phyloP scores from a whole-genome alignment of 23 tunicate species.

The Phallusia fumigata region DNA sequence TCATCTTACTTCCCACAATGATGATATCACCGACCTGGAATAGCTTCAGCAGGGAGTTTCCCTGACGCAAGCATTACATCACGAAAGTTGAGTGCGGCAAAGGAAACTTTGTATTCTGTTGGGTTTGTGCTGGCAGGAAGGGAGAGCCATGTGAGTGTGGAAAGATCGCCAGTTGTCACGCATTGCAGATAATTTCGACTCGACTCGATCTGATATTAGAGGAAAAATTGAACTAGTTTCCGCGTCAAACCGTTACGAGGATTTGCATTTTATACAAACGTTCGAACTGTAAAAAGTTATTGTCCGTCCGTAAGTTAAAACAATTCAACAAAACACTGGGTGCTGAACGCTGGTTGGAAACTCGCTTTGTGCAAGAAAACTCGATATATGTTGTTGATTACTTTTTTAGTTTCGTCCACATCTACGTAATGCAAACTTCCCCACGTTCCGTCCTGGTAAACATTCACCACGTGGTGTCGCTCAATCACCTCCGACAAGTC shows the following conservation, averaged over 20 bases:
- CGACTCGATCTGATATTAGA: background rate
- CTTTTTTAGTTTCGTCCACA: background rate
- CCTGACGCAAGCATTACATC: slow-evolving; percentile 38
- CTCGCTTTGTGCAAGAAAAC: too few relatives aligned
- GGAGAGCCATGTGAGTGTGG: slow-evolving; percentile 2
- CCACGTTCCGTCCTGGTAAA: slow-evolving; percentile 15
- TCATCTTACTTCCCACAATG: background rate
- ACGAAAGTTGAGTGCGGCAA: slow-evolving; percentile 22
- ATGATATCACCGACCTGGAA: background rate
- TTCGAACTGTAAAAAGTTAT: too few relatives aligned
- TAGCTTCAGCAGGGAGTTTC: background rate
- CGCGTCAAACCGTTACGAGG: too few relatives aligned
- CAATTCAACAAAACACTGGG: too few relatives aligned
- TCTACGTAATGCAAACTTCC: slow-evolving; percentile 16
- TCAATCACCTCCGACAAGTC: background rate
- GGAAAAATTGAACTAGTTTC: too few relatives aligned
- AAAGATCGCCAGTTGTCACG: background rate
- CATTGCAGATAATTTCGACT: background rate
- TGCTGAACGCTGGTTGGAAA: too few relatives aligned
- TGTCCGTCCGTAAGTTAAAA: too few relatives aligned
- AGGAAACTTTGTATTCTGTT: slow-evolving; percentile 10
- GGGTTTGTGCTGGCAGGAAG: background rate
- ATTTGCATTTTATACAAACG: too few relatives aligned
- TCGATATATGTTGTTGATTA: background rate
- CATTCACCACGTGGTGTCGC: slow-evolving; percentile 21